Percentiles rank a stretch among this genome's conserved stretches.
Evolutionary conservation across 2,888 invertebrate genomes (phyloP).

Genomic region (Encarsia formosa): DNA sequence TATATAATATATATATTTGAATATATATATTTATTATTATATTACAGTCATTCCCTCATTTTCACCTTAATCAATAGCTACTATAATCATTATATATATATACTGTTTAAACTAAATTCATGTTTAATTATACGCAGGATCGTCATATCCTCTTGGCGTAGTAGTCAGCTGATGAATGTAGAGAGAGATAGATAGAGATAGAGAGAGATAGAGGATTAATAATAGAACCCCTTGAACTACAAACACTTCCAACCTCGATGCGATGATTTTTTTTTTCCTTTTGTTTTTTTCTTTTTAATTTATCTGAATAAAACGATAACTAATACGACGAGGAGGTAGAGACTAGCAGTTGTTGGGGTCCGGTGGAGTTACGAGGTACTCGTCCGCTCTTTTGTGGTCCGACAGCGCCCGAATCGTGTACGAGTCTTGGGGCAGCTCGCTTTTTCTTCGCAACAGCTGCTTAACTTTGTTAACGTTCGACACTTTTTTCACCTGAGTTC

Average conservation of each 20-base stretch:
- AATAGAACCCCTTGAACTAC: too few relatives aligned
- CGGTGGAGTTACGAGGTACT: constrained; percentile 80
- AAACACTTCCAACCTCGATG: constrained; percentile 43
- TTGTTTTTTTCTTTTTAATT: too few relatives aligned
- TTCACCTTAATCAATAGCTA: too few relatives aligned
- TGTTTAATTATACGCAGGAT: too few relatives aligned
- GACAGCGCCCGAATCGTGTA: constrained; percentile 86
- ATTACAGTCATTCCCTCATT: constrained; percentile 24
- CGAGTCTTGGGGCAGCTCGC: constrained; percentile 90
- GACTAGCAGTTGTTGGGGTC: constrained; percentile 85
- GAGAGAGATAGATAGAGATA: too few relatives aligned
- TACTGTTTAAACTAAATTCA: too few relatives aligned
- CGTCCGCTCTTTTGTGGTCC: constrained; percentile 89
- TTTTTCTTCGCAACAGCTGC: constrained; percentile 89
- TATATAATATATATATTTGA: too few relatives aligned
- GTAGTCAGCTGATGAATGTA: constrained; percentile 20
- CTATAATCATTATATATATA: too few relatives aligned
- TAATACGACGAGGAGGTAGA: too few relatives aligned
- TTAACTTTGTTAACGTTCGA: constrained; percentile 62
- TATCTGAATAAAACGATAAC: too few relatives aligned
- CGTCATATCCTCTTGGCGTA: constrained; percentile 16
- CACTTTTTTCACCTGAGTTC: constrained; percentile 32
- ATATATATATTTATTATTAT: constrained; percentile 21
- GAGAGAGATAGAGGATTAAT: too few relatives aligned
- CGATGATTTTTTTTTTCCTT: too few relatives aligned